phyloP scores from a whole-genome alignment of 2,888 invertebrate species.

The Lasioglossum calceatum region DNA sequence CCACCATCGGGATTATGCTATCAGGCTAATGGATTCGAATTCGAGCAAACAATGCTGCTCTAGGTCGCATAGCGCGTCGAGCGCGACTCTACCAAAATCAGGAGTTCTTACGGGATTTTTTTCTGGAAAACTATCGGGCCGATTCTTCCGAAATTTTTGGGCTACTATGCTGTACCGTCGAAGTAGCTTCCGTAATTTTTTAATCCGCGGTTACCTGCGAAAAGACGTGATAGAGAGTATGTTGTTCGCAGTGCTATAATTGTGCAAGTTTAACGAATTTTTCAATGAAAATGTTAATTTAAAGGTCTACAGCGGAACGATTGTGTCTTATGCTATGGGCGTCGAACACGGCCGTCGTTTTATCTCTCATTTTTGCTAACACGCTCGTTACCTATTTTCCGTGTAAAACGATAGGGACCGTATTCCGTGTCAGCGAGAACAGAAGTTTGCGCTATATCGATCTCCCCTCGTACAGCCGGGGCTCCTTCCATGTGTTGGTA shows the following conservation, averaged over 20 bases:
- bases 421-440: conserved; percentile 43
- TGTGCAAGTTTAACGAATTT: neutral
- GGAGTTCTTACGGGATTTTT: neutral
- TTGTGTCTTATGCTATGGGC: neutral
- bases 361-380: conserved; percentile 31
- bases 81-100: neutral
- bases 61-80: neutral
- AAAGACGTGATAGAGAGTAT: neutral
- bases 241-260: neutral
- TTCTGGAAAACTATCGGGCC: neutral
- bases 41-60: conserved; percentile 20
- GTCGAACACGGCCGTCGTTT: neutral
- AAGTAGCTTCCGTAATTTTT: neutral
- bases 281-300: neutral
- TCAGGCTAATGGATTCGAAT: conserved; percentile 18
- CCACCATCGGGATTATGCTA: conserved; percentile 7
- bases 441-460: conserved; percentile 51
- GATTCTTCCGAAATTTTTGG: neutral
- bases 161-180: neutral
- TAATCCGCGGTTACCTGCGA: neutral
- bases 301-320: conserved; percentile 4
- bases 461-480: conserved; percentile 43
- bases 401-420: conserved; percentile 36
- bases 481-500: conserved; percentile 27
- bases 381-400: conserved; percentile 37